Base-by-base conservation (phyloP, 2,888 invertebrate species). In the Ophion slaviceki region DNA sequence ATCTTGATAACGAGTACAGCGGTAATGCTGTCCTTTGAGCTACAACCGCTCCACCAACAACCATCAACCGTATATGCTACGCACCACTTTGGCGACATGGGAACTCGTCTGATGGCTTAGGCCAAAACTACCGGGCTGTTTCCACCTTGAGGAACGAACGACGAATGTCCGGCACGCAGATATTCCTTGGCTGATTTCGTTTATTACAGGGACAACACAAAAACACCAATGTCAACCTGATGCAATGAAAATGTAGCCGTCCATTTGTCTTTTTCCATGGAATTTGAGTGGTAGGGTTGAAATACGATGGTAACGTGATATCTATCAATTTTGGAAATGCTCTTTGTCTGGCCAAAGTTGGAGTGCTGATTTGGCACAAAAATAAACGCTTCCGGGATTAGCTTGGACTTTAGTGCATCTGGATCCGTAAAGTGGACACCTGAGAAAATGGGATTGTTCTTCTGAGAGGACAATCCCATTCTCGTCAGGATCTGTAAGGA, bases 1-100 rank as follows among this genome's bases (percentile, higher is more conserved):
- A 86, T 82, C 85, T 82, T 68, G 82, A 82, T 82, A 82, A 80
- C 53, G 32, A 45, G 14, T 53, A 82, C 45, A 64, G 14, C 70
- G n/a, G 40, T 14, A 72, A 75, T 66, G 75, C 82, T 81, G 70
- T 61, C 71, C 76, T 71, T 82, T 64, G 62, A 61, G 62, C 45
- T 62, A 10, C 62, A 45, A 45, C 45, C 40, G 62, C 28, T 45
- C 62, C 28, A 62, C 62, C 20, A 10, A 53, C 53, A 17, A 17
- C 53, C 53, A 17, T 53, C 53, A 53, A 14, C 14, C 40, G 59
- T 61, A 59, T 6, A 57, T 10, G 20, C n/a, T 14, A 45, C 67
- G 68, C 72, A 36, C 64, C 64, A 45, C 78, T 40, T 67, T 57
- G 8, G 17, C 57, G 45, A 74, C 85, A 75, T 40, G 32, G 24